phyloP scores from a whole-genome alignment of 2,888 invertebrate genomes.

The Eristalis pertinax region DNA sequence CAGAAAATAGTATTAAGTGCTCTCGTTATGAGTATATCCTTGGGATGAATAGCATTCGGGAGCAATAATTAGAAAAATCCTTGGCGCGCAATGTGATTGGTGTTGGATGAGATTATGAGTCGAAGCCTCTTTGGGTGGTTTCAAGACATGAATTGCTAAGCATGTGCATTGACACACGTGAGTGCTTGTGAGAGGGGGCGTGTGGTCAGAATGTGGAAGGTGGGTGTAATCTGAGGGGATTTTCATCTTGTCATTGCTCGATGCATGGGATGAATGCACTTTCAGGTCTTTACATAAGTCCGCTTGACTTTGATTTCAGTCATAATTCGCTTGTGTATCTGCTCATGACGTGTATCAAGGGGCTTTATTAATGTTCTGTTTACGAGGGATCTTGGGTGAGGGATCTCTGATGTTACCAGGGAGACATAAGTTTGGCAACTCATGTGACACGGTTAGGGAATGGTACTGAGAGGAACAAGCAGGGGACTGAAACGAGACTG shows the following conservation, averaged over 20 bases:
- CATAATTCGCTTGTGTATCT: background rate
- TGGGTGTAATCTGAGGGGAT: slow-evolving; percentile 28
- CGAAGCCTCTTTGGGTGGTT: slow-evolving; percentile 19
- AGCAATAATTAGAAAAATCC: slow-evolving; percentile 59
- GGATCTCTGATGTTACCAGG: background rate
- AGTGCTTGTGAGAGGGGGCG: background rate
- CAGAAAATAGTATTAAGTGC: slow-evolving; percentile 42
- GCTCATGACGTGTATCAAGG: background rate
- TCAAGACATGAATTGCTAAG: slow-evolving; percentile 13
- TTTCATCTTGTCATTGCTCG: slow-evolving; percentile 9
- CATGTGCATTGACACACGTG: slow-evolving; percentile 27
- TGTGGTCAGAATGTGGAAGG: background rate
- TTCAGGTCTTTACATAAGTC: background rate
- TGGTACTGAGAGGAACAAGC: no score
- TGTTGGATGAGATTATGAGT: slow-evolving; percentile 41
- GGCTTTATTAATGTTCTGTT: background rate
- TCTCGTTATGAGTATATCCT: slow-evolving; percentile 62
- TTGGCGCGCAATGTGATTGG: slow-evolving; percentile 42
- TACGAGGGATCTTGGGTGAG: background rate
- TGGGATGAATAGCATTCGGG: slow-evolving; percentile 56
- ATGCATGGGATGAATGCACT: background rate
- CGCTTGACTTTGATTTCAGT: slow-evolving; percentile 9
- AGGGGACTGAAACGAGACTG: no score
- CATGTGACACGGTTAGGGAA: background rate
- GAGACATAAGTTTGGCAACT: background rate